These are phyloP conservation scores for Parnassius glacialis DNA, from an alignment of 2,888 invertebrate genomes.

Conservation along the genomic window DNA sequence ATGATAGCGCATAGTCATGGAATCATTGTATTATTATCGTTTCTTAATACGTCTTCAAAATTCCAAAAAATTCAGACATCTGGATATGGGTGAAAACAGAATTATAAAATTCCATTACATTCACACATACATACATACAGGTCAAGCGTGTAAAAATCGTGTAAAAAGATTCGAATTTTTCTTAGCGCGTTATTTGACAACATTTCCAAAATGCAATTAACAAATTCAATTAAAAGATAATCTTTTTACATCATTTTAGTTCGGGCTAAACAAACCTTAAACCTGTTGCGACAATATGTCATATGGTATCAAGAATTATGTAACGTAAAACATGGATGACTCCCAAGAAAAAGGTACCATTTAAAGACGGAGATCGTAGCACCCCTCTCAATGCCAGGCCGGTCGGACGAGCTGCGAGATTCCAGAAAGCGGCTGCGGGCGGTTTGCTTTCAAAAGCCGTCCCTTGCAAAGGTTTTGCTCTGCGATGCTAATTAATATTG, in stretches of 20 bases:
- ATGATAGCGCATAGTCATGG: too few relatives aligned
- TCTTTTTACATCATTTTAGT: not conserved
- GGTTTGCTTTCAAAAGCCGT: constrained; percentile 67
- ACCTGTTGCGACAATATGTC: constrained; percentile 11
- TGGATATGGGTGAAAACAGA: too few relatives aligned
- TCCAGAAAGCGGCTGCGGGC: constrained; percentile 67
- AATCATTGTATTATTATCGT: too few relatives aligned
- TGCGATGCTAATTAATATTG: constrained; percentile 40
- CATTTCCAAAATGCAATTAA: too few relatives aligned
- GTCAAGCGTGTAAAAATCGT: too few relatives aligned
- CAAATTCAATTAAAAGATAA: too few relatives aligned
- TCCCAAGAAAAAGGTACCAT: constrained; percentile 24
- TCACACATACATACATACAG: too few relatives aligned
- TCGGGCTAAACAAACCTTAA: not conserved
- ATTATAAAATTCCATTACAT: too few relatives aligned
- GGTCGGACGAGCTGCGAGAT: constrained; percentile 68
- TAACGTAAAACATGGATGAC: constrained; percentile 18
- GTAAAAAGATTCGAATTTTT: too few relatives aligned
- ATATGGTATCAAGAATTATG: constrained; percentile 11
- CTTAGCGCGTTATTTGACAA: too few relatives aligned
- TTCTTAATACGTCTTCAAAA: too few relatives aligned
- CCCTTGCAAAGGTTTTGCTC: constrained; percentile 53
- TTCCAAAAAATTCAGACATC: too few relatives aligned
- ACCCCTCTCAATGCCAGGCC: constrained; percentile 44
- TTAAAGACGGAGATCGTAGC: constrained; percentile 40